A percentile compares a stretch with the other conserved stretches of the same genome.
Evolutionary conservation across 2,113 vertebrate species (phyloP).

Genomic region (Rhinichthys klamathensis): DNA sequence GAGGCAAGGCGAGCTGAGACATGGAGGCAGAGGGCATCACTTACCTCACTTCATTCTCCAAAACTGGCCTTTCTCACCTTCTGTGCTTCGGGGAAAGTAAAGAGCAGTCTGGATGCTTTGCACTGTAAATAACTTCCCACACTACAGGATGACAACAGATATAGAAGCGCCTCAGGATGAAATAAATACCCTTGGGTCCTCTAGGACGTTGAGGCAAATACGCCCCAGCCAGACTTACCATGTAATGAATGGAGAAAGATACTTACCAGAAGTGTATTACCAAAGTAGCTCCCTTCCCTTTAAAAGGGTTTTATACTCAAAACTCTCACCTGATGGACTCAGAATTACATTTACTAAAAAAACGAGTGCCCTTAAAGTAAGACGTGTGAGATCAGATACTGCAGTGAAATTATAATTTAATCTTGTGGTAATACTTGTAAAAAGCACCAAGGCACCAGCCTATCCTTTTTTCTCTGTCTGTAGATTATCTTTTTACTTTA

Average conservation of each 20-base stretch:
- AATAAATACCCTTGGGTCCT: background rate
- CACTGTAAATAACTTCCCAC: constrained; percentile 31
- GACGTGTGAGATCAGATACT: constrained; percentile 48
- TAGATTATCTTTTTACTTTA: background rate
- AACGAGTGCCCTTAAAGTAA: constrained; percentile 41
- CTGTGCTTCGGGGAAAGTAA: background rate
- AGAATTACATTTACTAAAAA: constrained; percentile 51
- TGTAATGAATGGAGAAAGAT: constrained; percentile 34
- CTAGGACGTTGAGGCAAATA: constrained; percentile 3
- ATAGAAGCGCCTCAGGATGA: background rate
- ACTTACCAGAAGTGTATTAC: constrained; percentile 42
- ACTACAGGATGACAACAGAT: constrained; percentile 26
- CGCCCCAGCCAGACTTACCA: constrained; percentile 30
- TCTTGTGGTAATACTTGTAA: constrained; percentile 17
- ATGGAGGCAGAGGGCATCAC: background rate
- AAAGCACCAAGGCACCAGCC: background rate
- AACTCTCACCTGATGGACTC: constrained; percentile 48
- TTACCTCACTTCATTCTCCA: constrained; percentile 9
- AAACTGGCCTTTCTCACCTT: constrained; percentile 17
- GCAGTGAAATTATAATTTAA: constrained; percentile 39
- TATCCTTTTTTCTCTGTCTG: constrained; percentile 6
- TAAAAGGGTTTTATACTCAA: constrained; percentile 42
- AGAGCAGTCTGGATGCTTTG: constrained; percentile 17
- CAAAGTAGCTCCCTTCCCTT: constrained; percentile 32
- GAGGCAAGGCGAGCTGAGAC: background rate